Evolutionary conservation across 2,113 vertebrate species (phyloP), one percentile per base, ranked within the genome.

Genomic region (Eudyptes chrysolophus): DNA sequence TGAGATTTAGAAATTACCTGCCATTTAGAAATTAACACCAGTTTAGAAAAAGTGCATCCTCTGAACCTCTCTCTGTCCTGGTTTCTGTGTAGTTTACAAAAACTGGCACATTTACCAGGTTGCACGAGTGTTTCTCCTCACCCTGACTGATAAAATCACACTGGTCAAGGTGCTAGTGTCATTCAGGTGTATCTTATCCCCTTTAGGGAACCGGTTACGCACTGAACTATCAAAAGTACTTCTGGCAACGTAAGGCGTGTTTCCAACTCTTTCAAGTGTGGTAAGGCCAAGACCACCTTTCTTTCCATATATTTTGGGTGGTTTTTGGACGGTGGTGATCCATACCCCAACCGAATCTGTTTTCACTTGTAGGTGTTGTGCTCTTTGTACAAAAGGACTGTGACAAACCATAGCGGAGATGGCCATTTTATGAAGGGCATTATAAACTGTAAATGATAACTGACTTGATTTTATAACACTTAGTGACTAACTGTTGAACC

Each of bases 51-150:
- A 66, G 10, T 16, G 6, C 21, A 20, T 84, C 26, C 46, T 66
- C 30, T 40, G 75, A 75, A 42, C 4, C 36, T 15, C 6, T 26
- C 27, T 81, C 15, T 82, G 10, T 49, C 8, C 27, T 49, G 34
- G 22, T 26, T 66, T 54, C 51, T 38, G 13, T 51, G 61, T 62
- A 22, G 21, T 42, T 71, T 32, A 40, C 25, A 49, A 54, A 38
- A 38, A 18, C 19, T 49, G 27, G 24, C 17, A 34, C 2, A 0
- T 22, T 51, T 32, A 25, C 14, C 49, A 61, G 40, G 13, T 52
- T 91, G 46, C 21, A 30, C 0, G 1, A 58, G 11, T 34, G 11
- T 42, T 89, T 34, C 42, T 84, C 10, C 29, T 81, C 0, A 0
- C 12, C 40, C 27, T 9, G 6, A 30, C 26, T 81, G 38, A 8